These are phyloP conservation scores for Sorex fumeus DNA, from an alignment of 2,113 vertebrate genomes.

Conservation along the genomic window DNA sequence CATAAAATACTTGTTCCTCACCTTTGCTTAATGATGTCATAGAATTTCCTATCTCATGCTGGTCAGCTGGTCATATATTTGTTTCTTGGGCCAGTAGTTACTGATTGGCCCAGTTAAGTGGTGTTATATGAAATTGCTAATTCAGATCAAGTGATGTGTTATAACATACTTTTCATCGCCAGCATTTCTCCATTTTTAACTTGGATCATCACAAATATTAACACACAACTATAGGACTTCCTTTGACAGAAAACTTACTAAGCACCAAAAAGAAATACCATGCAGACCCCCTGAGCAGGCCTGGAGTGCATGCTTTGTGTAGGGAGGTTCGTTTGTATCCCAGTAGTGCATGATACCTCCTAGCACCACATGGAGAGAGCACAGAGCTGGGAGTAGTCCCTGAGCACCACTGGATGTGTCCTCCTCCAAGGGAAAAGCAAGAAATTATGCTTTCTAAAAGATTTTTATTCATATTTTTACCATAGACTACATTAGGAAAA, in stretches of 20 bases:
- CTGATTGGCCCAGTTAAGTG: too few relatives aligned
- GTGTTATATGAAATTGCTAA: slow-evolving; percentile 5
- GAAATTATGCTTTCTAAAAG: too few relatives aligned
- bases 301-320: too few relatives aligned
- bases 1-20: background rate
- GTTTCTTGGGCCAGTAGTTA: background rate
- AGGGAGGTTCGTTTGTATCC: too few relatives aligned
- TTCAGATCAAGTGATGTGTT: background rate
- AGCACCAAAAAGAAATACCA: slow-evolving; percentile 23
- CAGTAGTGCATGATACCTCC: too few relatives aligned
- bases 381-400: too few relatives aligned
- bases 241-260: background rate
- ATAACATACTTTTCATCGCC: background rate
- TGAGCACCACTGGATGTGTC: too few relatives aligned
- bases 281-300: too few relatives aligned
- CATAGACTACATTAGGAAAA: slow-evolving; percentile 30
- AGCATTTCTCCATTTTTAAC: background rate
- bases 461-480: background rate
- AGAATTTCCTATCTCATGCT: background rate
- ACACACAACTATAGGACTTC: background rate
- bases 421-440: too few relatives aligned
- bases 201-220: slow-evolving; percentile 42
- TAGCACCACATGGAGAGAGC: too few relatives aligned
- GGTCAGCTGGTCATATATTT: background rate
- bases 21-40: background rate